phyloP scores from a whole-genome alignment of 2,113 vertebrate species.

The Anoplopoma fimbria region DNA sequence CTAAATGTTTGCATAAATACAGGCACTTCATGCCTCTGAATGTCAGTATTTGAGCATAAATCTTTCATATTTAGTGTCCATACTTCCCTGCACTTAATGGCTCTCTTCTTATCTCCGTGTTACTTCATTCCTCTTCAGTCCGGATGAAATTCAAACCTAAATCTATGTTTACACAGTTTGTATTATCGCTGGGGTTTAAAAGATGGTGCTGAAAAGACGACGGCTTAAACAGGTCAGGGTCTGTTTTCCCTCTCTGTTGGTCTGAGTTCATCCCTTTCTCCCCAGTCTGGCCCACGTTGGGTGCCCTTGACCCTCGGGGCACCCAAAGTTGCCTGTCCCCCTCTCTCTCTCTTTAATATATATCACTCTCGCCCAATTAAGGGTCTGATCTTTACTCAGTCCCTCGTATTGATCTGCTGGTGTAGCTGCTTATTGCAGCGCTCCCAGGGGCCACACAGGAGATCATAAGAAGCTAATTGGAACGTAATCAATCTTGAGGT shows the following conservation, averaged over 20 bases:
- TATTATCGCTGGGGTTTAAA: slow-evolving; percentile 21
- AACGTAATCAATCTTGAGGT: slow-evolving; percentile 20
- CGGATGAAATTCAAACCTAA: neutral
- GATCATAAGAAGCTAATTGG: slow-evolving; percentile 61
- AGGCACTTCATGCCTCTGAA: neutral
- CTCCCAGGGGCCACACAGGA: slow-evolving; percentile 33
- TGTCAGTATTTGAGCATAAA: neutral
- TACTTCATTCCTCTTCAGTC: neutral
- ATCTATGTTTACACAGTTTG: slow-evolving; percentile 22
- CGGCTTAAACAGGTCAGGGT: slow-evolving; percentile 15
- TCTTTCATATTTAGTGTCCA: neutral
- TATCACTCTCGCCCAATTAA: slow-evolving; percentile 69
- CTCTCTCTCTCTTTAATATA: slow-evolving; percentile 55
- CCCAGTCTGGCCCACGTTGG: slow-evolving; percentile 12
- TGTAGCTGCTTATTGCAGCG: slow-evolving; percentile 30
- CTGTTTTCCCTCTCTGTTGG: slow-evolving; percentile 38
- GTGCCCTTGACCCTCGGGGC: slow-evolving; percentile 54
- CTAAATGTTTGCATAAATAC: no score
- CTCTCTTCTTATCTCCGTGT: neutral
- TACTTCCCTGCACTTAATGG: neutral
- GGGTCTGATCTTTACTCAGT: slow-evolving; percentile 69
- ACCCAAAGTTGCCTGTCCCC: slow-evolving; percentile 31
- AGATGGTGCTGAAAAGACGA: neutral
- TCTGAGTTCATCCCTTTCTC: slow-evolving; percentile 35
- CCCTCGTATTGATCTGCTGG: slow-evolving; percentile 65